These are phyloP conservation scores for Herpailurus yagouaroundi DNA, from an alignment of 2,113 vertebrate species.

Conservation along the genomic window DNA sequence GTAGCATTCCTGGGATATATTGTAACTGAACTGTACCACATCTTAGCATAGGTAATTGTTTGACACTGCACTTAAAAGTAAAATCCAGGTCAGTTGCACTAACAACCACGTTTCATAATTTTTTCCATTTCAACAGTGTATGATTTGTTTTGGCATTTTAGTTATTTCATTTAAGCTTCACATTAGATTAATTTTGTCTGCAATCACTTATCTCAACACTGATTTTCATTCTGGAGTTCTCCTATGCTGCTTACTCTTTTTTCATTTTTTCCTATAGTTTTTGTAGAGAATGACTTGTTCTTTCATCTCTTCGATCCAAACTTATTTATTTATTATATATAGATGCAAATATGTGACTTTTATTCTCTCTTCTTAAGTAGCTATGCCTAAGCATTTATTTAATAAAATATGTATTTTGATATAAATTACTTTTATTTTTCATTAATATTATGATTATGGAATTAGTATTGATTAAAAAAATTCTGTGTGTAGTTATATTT, in stretches of 20 bases:
- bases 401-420: not conserved
- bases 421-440: not conserved
- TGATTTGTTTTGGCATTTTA: constrained; percentile 18
- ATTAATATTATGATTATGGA: not conserved
- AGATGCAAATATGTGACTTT: not conserved
- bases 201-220: not conserved
- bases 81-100: not conserved
- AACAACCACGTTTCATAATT: not conserved
- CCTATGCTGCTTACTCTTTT: not conserved
- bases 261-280: not conserved
- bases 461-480: not conserved
- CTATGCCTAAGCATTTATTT: not conserved
- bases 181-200: not conserved
- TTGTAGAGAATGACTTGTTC: not conserved
- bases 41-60: not conserved
- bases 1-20: not conserved
- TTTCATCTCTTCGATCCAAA: not conserved
- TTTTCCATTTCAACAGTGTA: not conserved
- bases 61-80: not conserved
- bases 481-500: not conserved
- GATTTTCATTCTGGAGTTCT: not conserved
- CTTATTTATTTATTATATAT: not conserved
- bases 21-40: not conserved
- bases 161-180: not conserved
- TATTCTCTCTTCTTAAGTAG: not conserved